phyloP scores from a whole-genome alignment of 1,140 invertebrate species.

The Drosophila persimilis region DNA sequence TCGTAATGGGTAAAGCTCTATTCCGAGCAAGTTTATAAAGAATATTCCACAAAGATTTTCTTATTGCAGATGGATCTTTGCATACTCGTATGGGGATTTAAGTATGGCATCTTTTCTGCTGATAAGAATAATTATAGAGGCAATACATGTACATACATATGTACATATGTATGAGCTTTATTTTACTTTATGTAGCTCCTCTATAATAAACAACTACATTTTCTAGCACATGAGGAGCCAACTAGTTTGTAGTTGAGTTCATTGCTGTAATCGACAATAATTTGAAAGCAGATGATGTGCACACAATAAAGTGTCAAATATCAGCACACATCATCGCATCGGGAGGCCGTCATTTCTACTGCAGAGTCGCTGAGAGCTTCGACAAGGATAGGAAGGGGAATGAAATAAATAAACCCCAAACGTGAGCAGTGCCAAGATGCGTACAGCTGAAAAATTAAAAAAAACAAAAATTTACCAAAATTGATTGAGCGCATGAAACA shows the following conservation, averaged over 20 bases:
- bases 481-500: conserved; percentile 65
- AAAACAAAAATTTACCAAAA: conserved; percentile 60
- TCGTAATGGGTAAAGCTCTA: neutral
- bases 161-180: too few species aligned
- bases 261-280: conserved; percentile 49
- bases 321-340: conserved; percentile 62
- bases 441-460: conserved; percentile 13
- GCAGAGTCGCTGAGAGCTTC: conserved; percentile 21
- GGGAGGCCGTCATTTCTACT: conserved; percentile 31
- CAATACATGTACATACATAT: too few species aligned
- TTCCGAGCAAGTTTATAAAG: neutral
- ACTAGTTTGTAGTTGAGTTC: conserved; percentile 15
- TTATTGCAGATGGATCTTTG: neutral
- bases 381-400: conserved; percentile 34
- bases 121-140: too few species aligned
- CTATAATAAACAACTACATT: too few species aligned
- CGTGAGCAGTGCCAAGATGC: conserved; percentile 35
- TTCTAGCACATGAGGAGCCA: neutral
- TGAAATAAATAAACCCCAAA: conserved; percentile 62
- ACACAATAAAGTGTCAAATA: conserved; percentile 74
- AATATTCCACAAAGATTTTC: neutral
- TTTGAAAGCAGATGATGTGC: conserved; percentile 76
- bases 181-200: too few species aligned
- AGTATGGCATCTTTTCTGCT: too few species aligned
- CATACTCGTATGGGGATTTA: too few species aligned